Percentiles rank a stretch among this genome's conserved stretches.
Conservation (phyloP, 2,797 vertebrate species). For the Acipenser ruthenus region DNA sequence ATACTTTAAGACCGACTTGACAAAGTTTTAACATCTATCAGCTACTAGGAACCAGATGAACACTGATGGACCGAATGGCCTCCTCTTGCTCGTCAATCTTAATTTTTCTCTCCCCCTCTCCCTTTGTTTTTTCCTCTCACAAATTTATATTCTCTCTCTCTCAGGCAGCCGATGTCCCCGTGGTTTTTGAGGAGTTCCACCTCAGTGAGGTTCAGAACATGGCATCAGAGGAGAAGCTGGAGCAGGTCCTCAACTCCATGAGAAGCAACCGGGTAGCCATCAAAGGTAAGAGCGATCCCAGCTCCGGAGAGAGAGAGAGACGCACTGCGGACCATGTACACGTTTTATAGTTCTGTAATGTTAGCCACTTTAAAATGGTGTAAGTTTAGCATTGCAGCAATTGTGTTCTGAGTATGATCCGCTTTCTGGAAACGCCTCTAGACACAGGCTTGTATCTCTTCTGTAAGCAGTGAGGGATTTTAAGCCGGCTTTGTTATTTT, state of each 20-base stretch:
- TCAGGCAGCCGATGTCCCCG: slow-evolving; percentile 80
- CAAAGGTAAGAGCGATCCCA: slow-evolving; percentile 59
- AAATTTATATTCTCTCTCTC: not conserved
- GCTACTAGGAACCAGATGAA: not conserved
- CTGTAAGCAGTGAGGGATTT: not conserved
- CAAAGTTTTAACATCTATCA: too few species aligned
- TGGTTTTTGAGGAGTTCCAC: slow-evolving; percentile 87
- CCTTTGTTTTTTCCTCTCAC: not conserved
- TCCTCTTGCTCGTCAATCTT: too few species aligned
- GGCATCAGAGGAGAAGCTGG: slow-evolving; percentile 83
- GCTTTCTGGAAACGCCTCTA: too few species aligned
- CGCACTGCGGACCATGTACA: not conserved
- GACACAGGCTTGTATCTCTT: not conserved
- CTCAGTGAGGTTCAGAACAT: slow-evolving; percentile 94
- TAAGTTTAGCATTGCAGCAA: not conserved
- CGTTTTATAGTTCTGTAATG: not conserved
- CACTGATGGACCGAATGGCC: not conserved
- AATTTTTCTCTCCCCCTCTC: not conserved
- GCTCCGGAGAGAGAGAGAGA: too few species aligned
- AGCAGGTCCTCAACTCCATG: slow-evolving; percentile 79
- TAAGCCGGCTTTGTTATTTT: slow-evolving; percentile 5
- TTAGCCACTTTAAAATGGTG: not conserved
- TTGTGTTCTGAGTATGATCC: not conserved
- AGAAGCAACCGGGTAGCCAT: slow-evolving; percentile 85
- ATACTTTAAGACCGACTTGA: not conserved